Percentiles rank a stretch among this genome's conserved stretches.
These are phyloP conservation scores for Zaprionus kolodkinae DNA, from an alignment of 1,140 invertebrate genomes.

Conservation along the genomic window DNA sequence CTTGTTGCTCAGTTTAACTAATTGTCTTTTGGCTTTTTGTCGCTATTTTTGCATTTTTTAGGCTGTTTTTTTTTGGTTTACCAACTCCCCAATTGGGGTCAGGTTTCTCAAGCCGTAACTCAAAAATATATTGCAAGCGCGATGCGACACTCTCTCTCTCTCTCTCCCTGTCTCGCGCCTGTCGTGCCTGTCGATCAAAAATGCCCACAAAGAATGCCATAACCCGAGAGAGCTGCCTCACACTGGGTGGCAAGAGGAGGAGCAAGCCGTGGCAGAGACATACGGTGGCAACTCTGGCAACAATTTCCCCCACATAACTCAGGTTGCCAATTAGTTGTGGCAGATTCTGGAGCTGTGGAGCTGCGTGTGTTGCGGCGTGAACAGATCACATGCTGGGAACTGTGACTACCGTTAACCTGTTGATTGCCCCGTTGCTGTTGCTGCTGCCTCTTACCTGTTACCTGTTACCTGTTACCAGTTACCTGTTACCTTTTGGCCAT, in stretches of 20 bases:
- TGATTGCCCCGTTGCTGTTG: background rate
- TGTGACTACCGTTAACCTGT: slow-evolving; percentile 11
- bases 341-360: background rate
- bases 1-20: background rate
- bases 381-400: slow-evolving; percentile 3
- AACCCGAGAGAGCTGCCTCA: background rate
- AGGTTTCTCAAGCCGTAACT: slow-evolving; percentile 7
- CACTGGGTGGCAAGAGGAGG: background rate
- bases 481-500: slow-evolving; percentile 2
- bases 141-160: background rate
- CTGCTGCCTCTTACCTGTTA: background rate
- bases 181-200: slow-evolving; percentile 1
- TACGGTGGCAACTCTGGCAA: background rate
- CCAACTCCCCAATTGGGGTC: background rate
- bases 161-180: background rate
- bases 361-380: background rate
- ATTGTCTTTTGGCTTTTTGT: slow-evolving; percentile 9
- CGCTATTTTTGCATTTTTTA: slow-evolving; percentile 1
- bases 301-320: slow-evolving; percentile 19
- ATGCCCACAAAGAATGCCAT: no score
- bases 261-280: no score
- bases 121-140: background rate
- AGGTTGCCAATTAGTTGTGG: slow-evolving; percentile 33
- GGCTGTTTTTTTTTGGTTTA: background rate
- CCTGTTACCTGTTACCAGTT: background rate